Percentiles rank a stretch among this genome's conserved stretches.
Evolutionary conservation across 2,888 invertebrate genomes (phyloP).

Genomic region (Ditylenchus weischeri): DNA sequence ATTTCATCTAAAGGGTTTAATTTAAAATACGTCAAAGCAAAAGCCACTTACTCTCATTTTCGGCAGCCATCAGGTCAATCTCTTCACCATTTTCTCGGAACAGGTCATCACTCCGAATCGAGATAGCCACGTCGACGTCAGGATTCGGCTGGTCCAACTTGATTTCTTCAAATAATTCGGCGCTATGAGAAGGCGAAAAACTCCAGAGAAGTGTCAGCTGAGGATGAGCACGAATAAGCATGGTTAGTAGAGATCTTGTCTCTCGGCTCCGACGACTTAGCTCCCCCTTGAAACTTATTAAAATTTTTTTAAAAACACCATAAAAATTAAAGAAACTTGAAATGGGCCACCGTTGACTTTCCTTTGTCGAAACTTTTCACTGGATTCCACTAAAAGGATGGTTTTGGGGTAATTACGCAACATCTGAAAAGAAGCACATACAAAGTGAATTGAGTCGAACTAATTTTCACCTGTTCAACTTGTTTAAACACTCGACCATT

Average conservation of each 20-base stretch:
- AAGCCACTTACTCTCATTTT: conserved; percentile 10
- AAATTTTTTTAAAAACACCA: too few species aligned
- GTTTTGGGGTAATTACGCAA: conserved; percentile 47
- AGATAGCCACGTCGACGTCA: conserved; percentile 19
- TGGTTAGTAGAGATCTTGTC: conserved; percentile 66
- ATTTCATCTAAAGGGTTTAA: conserved; percentile 1
- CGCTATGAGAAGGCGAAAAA: conserved; percentile 34
- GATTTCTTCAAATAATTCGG: conserved; percentile 42
- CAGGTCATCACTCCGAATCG: conserved; percentile 19
- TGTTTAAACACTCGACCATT: conserved; percentile 92
- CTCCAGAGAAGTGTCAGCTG: conserved; percentile 64
- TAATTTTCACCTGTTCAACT: conserved; percentile 66
- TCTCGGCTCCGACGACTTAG: conserved; percentile 50
- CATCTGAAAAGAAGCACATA: conserved; percentile 42
- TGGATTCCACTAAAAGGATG: conserved; percentile 53
- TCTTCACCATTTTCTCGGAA: conserved; percentile 9
- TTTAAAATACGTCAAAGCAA: background rate
- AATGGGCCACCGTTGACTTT: conserved; percentile 55
- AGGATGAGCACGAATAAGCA: conserved; percentile 92
- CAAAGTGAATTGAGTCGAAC: background rate
- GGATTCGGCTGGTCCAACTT: conserved; percentile 35
- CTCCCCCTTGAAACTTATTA: conserved; percentile 43
- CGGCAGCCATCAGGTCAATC: background rate
- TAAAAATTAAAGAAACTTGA: conserved; percentile 33
- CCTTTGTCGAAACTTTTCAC: conserved; percentile 44